Evolutionary conservation across 2,888 invertebrate genomes (phyloP).

Genomic region (Pachymerium ferrugineum): DNA sequence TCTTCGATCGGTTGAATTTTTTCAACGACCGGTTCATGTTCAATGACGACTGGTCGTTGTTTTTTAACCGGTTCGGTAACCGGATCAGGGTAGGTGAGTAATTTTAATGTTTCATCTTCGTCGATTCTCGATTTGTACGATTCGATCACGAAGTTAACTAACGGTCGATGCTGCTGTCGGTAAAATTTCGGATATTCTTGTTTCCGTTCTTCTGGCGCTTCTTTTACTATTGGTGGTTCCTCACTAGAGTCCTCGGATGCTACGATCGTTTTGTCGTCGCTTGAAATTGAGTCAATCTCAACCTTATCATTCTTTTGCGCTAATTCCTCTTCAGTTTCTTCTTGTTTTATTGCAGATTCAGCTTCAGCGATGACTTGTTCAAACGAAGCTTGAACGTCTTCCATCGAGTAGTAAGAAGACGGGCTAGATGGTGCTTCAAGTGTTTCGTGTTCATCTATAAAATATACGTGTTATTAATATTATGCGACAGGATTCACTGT

Average conservation of each 20-base stretch:
- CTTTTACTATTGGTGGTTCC: too few species aligned
- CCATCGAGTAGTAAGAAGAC: background rate
- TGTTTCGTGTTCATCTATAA: background rate
- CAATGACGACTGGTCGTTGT: background rate
- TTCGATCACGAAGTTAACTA: slow-evolving; percentile 37
- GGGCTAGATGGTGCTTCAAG: slow-evolving; percentile 7
- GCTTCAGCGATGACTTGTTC: slow-evolving; percentile 12
- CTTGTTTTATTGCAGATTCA: background rate
- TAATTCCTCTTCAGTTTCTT: background rate
- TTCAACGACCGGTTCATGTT: too few species aligned
- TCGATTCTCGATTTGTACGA: slow-evolving; percentile 36
- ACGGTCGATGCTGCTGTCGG: background rate
- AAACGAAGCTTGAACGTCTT: background rate
- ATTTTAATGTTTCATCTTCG: background rate
- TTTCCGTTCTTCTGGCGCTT: too few species aligned
- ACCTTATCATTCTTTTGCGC: too few species aligned
- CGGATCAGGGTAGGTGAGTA: background rate
- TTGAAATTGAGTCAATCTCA: too few species aligned
- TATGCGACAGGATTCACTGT: too few species aligned
- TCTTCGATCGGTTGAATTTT: too few species aligned
- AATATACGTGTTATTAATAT: background rate
- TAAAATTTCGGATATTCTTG: background rate
- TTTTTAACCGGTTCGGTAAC: background rate
- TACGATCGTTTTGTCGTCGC: too few species aligned
- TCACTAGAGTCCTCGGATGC: too few species aligned